A percentile compares a stretch with the other conserved stretches of the same genome.
phyloP scores from a whole-genome alignment of 2,797 vertebrate species.

The Epinephelus malabaricus region DNA sequence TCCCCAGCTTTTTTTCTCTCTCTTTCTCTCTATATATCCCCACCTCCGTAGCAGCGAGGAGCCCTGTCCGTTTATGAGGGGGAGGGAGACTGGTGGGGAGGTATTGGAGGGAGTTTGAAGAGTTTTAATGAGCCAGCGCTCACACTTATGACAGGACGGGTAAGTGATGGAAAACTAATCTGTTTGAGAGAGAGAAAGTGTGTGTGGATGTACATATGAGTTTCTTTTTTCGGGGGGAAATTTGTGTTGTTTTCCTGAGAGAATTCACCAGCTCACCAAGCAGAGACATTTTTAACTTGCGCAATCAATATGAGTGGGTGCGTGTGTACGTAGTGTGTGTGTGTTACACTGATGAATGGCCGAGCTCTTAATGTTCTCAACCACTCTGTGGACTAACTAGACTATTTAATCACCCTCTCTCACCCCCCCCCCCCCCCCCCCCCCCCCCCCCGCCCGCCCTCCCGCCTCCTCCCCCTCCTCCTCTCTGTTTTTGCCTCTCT shows the following conservation, averaged over 20 bases:
- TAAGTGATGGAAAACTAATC: conserved; percentile 72
- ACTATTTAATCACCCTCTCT: conserved; percentile 79
- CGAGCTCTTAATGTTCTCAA: conserved; percentile 74
- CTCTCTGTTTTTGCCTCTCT: conserved; percentile 56
- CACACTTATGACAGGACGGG: conserved; percentile 67
- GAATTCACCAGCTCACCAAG: conserved; percentile 52
- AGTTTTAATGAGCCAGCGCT: conserved; percentile 78
- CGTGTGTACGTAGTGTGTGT: conserved; percentile 35
- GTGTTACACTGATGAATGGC: conserved; percentile 74
- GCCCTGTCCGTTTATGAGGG: conserved; percentile 53
- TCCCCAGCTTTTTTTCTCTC: conserved; percentile 6
- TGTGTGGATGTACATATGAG: conserved; percentile 5
- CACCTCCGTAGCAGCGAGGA: conserved; percentile 33
- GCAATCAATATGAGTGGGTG: conserved; percentile 65
- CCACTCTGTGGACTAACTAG: conserved; percentile 77
- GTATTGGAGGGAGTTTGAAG: conserved; percentile 70
- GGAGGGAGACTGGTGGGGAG: conserved; percentile 23
- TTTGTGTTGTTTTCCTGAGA: conserved; percentile 40
- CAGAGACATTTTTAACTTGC: conserved; percentile 66
- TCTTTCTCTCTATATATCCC: conserved; percentile 8
- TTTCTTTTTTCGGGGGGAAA: conserved; percentile 1
- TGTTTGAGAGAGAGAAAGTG: conserved; percentile 25
- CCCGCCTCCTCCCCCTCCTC: conserved; percentile 27
- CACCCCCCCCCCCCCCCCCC: conserved; percentile 37
- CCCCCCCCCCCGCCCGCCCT: conserved; percentile 35